A percentile compares a stretch with the other conserved stretches of the same genome.
Evolutionary conservation across 2,888 invertebrate genomes (phyloP).

Genomic region (Caenorhabditis afra): DNA sequence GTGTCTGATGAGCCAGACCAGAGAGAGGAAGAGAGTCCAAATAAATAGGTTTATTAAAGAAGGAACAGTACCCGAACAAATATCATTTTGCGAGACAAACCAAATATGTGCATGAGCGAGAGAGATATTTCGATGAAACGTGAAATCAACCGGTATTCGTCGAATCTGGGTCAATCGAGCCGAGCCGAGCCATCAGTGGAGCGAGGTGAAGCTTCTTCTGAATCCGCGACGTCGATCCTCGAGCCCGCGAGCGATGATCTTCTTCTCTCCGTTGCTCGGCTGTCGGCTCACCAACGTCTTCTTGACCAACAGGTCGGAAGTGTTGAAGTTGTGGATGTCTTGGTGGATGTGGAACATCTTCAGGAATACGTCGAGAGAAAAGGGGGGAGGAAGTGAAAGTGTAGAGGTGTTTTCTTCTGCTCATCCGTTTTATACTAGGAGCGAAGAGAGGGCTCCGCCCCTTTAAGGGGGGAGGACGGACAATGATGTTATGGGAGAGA

Average conservation of each 20-base stretch:
- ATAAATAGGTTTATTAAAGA: conserved; percentile 12
- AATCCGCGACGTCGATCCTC: conserved; percentile 47
- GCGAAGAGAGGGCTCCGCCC: conserved; percentile 20
- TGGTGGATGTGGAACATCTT: conserved; percentile 59
- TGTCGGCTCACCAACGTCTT: conserved; percentile 37
- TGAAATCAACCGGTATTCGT: background rate
- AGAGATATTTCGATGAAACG: background rate
- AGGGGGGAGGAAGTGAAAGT: background rate
- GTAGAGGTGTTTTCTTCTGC: background rate
- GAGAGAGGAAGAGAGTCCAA: background rate
- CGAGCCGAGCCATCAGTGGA: conserved; percentile 20
- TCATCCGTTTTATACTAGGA: conserved; percentile 11
- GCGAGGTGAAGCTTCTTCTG: conserved; percentile 47
- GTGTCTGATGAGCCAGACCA: background rate
- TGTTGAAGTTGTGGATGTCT: conserved; percentile 48
- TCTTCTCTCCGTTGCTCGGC: conserved; percentile 50
- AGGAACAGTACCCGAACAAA: background rate
- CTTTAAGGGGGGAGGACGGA: conserved; percentile 22
- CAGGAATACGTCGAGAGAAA: background rate
- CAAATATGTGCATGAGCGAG: background rate
- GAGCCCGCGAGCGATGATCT: conserved; percentile 37
- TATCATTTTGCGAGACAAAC: background rate
- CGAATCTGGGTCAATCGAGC: background rate
- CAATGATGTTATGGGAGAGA: conserved; percentile 42
- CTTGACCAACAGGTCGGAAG: conserved; percentile 40